phyloP scores from a whole-genome alignment of 2,888 invertebrate genomes.

The Mythimna vitellina region DNA sequence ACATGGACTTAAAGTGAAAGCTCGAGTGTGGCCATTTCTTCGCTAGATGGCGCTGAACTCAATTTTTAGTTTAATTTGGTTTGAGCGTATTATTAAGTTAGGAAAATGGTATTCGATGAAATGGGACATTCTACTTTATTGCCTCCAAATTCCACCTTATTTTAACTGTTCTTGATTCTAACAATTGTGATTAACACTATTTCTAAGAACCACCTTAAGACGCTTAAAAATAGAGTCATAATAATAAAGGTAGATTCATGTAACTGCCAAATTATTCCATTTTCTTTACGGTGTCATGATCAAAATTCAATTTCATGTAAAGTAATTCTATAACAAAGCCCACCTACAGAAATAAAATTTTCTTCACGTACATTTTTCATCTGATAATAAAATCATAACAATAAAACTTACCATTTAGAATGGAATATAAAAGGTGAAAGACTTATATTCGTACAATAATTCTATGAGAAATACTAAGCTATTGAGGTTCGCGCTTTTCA shows the following conservation, averaged over 20 bases:
- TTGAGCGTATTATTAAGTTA: too few species aligned
- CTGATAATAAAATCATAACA: slow-evolving; percentile 60
- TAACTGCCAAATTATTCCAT: slow-evolving; percentile 14
- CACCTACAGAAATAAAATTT: slow-evolving; percentile 42
- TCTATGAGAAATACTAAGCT: slow-evolving; percentile 59
- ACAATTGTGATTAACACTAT: too few species aligned
- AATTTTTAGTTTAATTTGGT: too few species aligned
- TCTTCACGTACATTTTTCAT: slow-evolving; percentile 54
- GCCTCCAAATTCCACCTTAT: too few species aligned
- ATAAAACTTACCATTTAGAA: slow-evolving; percentile 60
- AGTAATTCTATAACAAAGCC: slow-evolving; percentile 43
- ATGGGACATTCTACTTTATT: too few species aligned
- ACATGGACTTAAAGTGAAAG: too few species aligned
- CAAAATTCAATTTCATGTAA: slow-evolving; percentile 51
- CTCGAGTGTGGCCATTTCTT: too few species aligned
- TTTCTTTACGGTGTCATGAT: slow-evolving; percentile 31
- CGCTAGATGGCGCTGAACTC: too few species aligned
- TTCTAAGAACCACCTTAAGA: neutral
- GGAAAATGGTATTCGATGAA: too few species aligned
- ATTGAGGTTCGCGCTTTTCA: slow-evolving; percentile 76
- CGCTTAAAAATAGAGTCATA: neutral
- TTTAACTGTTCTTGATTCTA: too few species aligned
- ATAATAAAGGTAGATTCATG: neutral
- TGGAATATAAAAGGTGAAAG: slow-evolving; percentile 44
- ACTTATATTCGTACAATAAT: slow-evolving; percentile 49